These are phyloP conservation scores for Callithrix jacchus DNA, from an alignment of 2,113 vertebrate genomes.

Conservation along the genomic window DNA sequence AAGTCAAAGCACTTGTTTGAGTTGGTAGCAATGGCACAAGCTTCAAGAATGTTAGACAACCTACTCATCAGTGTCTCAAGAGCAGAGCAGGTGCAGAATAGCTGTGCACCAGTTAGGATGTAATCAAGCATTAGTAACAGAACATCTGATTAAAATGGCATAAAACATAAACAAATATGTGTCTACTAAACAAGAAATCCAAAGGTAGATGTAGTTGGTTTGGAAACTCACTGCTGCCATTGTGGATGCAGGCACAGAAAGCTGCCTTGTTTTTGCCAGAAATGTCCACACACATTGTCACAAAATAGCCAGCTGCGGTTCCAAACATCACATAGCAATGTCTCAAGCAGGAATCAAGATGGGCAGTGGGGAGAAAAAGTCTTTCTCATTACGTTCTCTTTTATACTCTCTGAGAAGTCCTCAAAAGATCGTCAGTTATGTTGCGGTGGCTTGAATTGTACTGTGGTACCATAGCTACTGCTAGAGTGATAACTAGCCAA, in stretches of 20 bases:
- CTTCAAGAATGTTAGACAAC: not conserved
- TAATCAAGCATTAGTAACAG: not conserved
- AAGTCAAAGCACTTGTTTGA: not conserved
- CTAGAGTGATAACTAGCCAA: not conserved
- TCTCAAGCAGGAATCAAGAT: not conserved
- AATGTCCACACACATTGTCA: not conserved
- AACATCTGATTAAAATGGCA: not conserved
- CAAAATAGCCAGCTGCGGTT: not conserved
- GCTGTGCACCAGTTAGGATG: not conserved
- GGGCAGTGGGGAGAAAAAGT: accelerated
- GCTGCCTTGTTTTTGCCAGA: not conserved
- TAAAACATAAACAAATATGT: not conserved
- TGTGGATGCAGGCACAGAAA: not conserved
- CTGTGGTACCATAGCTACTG: not conserved
- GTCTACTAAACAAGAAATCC: not conserved
- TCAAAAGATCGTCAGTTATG: not conserved
- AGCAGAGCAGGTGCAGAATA: not conserved
- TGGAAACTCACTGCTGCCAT: not conserved
- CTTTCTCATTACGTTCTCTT: not conserved
- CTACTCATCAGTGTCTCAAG: not conserved
- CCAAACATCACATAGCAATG: not conserved
- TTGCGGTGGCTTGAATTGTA: not conserved
- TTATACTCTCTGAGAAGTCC: not conserved
- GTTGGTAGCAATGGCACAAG: not conserved
- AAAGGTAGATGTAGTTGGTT: not conserved